phyloP scores from a whole-genome alignment of 2,797 vertebrate species.

The Melanotaenia trifasciata region DNA sequence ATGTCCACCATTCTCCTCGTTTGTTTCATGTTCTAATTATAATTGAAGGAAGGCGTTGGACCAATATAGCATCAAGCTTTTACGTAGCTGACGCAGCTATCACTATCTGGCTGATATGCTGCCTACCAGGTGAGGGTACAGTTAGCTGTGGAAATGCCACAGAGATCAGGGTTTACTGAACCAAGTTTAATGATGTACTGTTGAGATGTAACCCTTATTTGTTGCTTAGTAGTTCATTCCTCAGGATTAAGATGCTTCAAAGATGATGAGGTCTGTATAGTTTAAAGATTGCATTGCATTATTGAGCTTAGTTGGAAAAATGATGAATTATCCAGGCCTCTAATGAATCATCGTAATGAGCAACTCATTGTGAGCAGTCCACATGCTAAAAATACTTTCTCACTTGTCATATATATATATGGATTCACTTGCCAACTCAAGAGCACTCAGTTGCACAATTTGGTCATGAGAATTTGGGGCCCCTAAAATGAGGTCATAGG shows the following conservation, averaged over 20 bases:
- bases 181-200: neutral
- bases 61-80: neutral
- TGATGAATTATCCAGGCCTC: conserved; percentile 15
- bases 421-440: neutral
- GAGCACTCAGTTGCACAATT: neutral
- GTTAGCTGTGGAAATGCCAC: neutral
- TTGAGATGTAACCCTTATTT: neutral
- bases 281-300: neutral
- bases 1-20: no score
- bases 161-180: neutral
- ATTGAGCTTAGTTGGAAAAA: conserved; percentile 9
- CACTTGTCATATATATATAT: neutral
- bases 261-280: neutral
- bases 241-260: neutral
- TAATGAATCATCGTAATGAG: conserved; percentile 36
- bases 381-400: neutral
- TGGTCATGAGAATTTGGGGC: conserved; percentile 38
- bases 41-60: no score
- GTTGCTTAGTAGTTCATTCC: neutral
- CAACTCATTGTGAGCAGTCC: conserved; percentile 4
- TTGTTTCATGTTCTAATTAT: no score
- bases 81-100: neutral
- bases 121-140: neutral
- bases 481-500: conserved; percentile 12
- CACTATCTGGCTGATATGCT: neutral